Conservation (phyloP, 1,140 invertebrate genomes). For the Pantala flavescens region DNA sequence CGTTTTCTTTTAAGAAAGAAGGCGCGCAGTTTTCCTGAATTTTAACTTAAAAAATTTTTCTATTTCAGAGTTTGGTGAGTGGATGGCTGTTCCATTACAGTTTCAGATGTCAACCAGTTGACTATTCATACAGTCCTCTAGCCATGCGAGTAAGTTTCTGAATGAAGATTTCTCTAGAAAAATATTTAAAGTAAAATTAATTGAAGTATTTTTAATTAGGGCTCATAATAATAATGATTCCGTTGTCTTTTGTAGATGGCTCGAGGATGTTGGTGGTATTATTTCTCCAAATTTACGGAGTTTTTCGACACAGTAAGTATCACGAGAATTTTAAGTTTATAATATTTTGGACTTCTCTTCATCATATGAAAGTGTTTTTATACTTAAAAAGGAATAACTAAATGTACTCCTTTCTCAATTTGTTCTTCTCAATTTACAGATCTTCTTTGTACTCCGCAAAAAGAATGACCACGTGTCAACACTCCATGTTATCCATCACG, state of each 20-base stretch:
- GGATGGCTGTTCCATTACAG: slow-evolving; percentile 69
- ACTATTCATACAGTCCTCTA: slow-evolving; percentile 63
- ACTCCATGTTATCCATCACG: slow-evolving; percentile 86
- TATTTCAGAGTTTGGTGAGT: slow-evolving; percentile 50
- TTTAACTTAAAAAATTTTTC: slow-evolving; percentile 14
- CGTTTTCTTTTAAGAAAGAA: too few relatives aligned
- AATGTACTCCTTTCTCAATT: slow-evolving; percentile 11
- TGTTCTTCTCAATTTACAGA: slow-evolving; percentile 37
- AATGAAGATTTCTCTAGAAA: background rate
- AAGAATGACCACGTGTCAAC: slow-evolving; percentile 76
- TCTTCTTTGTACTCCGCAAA: slow-evolving; percentile 76
- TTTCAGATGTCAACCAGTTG: slow-evolving; percentile 81
- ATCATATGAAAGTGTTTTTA: too few relatives aligned
- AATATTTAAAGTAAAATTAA: background rate
- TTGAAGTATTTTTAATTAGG: background rate
- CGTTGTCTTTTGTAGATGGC: slow-evolving; percentile 46
- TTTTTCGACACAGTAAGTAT: slow-evolving; percentile 68
- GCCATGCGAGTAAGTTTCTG: slow-evolving; percentile 70
- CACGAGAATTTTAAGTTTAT: background rate
- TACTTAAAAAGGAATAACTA: background rate
- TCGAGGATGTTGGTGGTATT: slow-evolving; percentile 74
- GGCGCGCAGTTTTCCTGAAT: too few relatives aligned
- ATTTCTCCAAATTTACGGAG: slow-evolving; percentile 77
- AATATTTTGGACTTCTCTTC: too few relatives aligned
- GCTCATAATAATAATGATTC: slow-evolving; percentile 31